phyloP scores from a whole-genome alignment of 2,113 vertebrate genomes.

The Salvelinus namaycush region DNA sequence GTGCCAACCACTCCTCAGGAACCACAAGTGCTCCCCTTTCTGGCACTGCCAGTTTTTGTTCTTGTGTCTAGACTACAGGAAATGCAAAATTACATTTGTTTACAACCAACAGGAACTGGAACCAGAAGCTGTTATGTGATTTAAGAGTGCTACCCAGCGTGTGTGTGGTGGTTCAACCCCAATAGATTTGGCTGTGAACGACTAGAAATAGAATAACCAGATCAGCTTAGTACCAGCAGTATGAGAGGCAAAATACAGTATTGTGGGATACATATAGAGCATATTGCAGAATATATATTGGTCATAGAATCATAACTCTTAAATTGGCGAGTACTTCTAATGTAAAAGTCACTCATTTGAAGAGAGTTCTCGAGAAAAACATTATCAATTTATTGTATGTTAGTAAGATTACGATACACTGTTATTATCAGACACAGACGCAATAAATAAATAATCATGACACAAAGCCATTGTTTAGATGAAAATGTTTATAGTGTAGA shows the following conservation, averaged over 20 bases:
- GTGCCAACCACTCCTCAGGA: slow-evolving; percentile 62
- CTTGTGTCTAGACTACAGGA: slow-evolving; percentile 84
- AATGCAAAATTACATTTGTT: slow-evolving; percentile 83
- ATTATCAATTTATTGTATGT: not conserved
- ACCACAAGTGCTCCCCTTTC: slow-evolving; percentile 59
- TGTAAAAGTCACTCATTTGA: too few species aligned
- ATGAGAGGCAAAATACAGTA: too few species aligned
- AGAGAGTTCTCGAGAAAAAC: too few species aligned
- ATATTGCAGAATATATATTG: not conserved
- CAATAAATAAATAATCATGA: not conserved
- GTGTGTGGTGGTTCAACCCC: slow-evolving; percentile 58
- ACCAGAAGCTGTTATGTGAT: slow-evolving; percentile 73
- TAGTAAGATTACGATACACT: not conserved
- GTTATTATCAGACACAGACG: not conserved
- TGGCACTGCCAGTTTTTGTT: slow-evolving; percentile 69
- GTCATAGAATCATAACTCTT: too few species aligned
- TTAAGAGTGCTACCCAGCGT: slow-evolving; percentile 71
- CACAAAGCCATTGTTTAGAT: not conserved
- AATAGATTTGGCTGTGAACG: slow-evolving; percentile 65
- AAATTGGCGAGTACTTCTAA: too few species aligned
- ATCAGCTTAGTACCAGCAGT: not conserved
- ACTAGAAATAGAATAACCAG: slow-evolving; percentile 54
- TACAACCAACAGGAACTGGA: slow-evolving; percentile 80
- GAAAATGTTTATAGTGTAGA: not conserved
- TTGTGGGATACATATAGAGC: not conserved